Evolutionary conservation across 2,797 vertebrate genomes (phyloP).

Genomic region (Euthynnus affinis): DNA sequence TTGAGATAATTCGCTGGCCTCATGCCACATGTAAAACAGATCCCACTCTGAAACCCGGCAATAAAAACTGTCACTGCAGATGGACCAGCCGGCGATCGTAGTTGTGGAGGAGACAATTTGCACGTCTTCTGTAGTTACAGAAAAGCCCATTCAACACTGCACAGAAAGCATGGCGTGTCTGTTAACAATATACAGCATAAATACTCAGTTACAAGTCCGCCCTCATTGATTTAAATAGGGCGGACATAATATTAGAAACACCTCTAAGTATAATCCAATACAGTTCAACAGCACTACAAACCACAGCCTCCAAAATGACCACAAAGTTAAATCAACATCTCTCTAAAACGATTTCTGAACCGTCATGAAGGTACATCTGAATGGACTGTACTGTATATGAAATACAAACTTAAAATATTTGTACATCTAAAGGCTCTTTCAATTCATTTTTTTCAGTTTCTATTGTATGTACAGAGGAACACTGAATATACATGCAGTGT

Average conservation of each 20-base stretch:
- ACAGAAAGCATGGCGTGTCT: conserved; percentile 14
- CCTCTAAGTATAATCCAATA: background rate
- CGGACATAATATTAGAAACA: too few relatives aligned
- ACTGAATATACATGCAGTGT: too few relatives aligned
- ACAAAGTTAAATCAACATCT: background rate
- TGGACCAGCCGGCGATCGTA: background rate
- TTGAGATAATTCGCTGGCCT: background rate
- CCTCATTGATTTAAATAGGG: background rate
- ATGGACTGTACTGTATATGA: background rate
- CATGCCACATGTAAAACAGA: background rate
- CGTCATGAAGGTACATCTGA: background rate
- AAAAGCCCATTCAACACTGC: background rate
- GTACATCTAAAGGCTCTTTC: background rate
- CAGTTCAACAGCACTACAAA: background rate
- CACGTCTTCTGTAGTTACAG: too few relatives aligned
- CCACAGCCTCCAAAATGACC: too few relatives aligned
- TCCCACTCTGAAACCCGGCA: background rate
- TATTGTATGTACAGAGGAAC: too few relatives aligned
- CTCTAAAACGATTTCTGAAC: background rate
- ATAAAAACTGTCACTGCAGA: conserved; percentile 23
- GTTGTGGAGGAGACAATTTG: background rate
- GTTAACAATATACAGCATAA: background rate
- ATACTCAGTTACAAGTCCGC: background rate
- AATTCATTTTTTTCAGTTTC: background rate
- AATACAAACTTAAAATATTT: background rate